phyloP scores from a whole-genome alignment of 2,888 invertebrate species.

The Spicauda simplicius region DNA sequence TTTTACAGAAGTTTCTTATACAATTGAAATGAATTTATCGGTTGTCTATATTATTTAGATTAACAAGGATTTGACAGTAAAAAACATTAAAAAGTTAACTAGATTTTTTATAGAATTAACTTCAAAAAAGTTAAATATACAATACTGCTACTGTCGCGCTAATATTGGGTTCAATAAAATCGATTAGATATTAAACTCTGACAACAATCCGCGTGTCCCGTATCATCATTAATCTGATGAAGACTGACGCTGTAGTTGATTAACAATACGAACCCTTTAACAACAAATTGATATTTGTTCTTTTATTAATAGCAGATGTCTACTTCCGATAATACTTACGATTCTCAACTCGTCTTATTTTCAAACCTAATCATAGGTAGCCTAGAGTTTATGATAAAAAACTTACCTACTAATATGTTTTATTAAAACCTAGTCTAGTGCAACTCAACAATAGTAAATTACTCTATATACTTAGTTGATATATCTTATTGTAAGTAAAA shows the following conservation, averaged over 20 bases:
- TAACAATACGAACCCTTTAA: constrained; percentile 42
- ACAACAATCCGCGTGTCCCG: constrained; percentile 68
- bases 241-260: constrained; percentile 65
- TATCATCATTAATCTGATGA: constrained; percentile 68
- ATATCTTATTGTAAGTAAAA: background rate
- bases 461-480: no score
- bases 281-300: constrained; percentile 39
- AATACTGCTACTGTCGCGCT: background rate
- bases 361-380: background rate
- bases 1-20: no score
- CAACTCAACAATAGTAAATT: no score
- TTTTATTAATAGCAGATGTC: constrained; percentile 33
- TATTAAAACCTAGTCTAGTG: no score
- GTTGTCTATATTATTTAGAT: no score
- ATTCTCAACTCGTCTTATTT: background rate
- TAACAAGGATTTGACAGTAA: no score
- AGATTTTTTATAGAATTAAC: no score
- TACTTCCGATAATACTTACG: no score
- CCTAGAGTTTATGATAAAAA: background rate
- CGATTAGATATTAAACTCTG: constrained; percentile 40
- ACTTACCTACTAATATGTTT: no score
- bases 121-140: no score
- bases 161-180: constrained; percentile 6
- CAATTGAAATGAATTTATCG: no score
- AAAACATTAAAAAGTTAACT: no score